Base-by-base conservation (phyloP, 2,888 invertebrate genomes). In the Erpobdella octoculata region DNA sequence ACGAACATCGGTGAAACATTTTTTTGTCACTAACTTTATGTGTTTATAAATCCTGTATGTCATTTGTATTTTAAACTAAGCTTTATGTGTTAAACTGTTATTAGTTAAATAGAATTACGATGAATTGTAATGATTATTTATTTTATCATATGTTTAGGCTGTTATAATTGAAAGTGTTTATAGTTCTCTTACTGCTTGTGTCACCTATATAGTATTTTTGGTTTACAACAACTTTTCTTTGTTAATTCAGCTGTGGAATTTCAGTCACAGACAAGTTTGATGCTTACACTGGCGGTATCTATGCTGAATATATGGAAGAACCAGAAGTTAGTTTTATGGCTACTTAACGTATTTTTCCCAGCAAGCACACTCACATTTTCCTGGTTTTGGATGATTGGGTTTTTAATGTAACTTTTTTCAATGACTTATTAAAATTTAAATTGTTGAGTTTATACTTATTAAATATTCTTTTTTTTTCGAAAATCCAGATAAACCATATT, bases 401-500 rank as follows among this genome's bases (percentile, higher is more conserved):
- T 46, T 46, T 2, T n/a, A 3, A 21, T 46, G 18, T 46, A 18
- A 46, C 21, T 21, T n/a, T 18, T 5, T n/a, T n/a, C 46, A 3
- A 46, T 3, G 3, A 46, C 5, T 2, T 46, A 46, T 3, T 46
- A 1, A 53, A 53, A 25, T 53, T 3, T n/a, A 53, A 53, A n/a
- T 25, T 53, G 21, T 46, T 46, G 18, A n/a, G 2, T n/a, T 46
- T 18, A 46, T 46, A 3, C 46, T 3, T 18, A 46, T n/a, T n/a
- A 1, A 46, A 46, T 46, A n/a, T 46, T 2, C n/a, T n/a, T n/a
- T n/a, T n/a, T n/a, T n/a, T n/a, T n/a, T n/a, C n/a, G n/a, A n/a
- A n/a, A n/a, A n/a, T 25, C 6, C 58, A 83, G 78, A 81, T 84
- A 71, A 84, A 85, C 76, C 85, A 85, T 78, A 82, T 84, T 48